A percentile compares a stretch with the other conserved stretches of the same genome.
phyloP scores from a whole-genome alignment of 2,797 vertebrate genomes.

The Euthynnus affinis region DNA sequence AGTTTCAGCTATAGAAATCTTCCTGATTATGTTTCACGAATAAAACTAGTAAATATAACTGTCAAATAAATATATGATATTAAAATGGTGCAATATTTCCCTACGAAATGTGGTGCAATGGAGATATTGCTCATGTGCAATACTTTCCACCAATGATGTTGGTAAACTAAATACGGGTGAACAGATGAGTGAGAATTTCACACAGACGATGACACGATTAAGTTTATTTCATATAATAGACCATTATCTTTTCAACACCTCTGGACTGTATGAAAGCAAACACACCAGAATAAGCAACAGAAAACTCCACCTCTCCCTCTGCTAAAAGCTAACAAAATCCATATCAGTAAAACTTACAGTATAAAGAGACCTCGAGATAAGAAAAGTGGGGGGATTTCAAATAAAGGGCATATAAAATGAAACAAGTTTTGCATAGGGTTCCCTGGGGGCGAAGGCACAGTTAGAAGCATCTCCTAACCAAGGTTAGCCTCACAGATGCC shows the following conservation, averaged over 20 bases:
- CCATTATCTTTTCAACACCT: conserved; percentile 85
- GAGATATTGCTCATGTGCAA: background rate
- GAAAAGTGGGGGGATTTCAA: conserved; percentile 50
- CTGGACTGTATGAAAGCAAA: conserved; percentile 79
- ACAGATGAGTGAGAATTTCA: conserved; percentile 16
- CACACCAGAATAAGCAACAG: conserved; percentile 70
- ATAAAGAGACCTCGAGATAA: conserved; percentile 38
- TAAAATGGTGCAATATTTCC: background rate
- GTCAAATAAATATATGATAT: background rate
- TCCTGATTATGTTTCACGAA: background rate
- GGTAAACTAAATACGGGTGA: background rate
- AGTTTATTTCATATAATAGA: conserved; percentile 86
- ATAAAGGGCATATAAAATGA: conserved; percentile 56
- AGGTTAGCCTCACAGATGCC: conserved; percentile 26
- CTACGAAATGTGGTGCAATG: background rate
- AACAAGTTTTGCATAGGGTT: conserved; percentile 69
- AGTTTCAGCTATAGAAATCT: background rate
- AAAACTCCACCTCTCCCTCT: conserved; percentile 50
- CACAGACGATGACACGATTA: conserved; percentile 81
- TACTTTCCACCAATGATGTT: background rate
- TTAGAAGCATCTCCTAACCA: conserved; percentile 40
- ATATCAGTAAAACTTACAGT: conserved; percentile 50
- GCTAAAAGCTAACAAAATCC: conserved; percentile 65
- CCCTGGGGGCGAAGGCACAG: conserved; percentile 64
- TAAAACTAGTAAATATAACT: background rate